Conservation (phyloP, 2,888 invertebrate species). For the Drosophila testacea region DNA sequence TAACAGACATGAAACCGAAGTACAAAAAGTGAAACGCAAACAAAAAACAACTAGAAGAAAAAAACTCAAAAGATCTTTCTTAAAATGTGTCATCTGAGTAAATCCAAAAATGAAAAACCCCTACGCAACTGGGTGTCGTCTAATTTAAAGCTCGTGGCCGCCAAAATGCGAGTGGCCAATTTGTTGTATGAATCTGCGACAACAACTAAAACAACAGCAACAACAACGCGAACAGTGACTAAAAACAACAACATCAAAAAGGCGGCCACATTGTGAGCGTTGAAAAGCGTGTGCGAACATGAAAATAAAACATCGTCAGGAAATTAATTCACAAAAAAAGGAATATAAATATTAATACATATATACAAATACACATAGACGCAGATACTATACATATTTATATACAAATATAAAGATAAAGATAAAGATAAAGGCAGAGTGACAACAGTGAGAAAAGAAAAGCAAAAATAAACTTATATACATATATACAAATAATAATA, state of each 20-base stretch:
- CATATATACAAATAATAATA: constrained; percentile 40
- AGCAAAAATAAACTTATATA: constrained; percentile 27
- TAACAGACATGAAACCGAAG: constrained; percentile 51
- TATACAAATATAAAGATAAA: constrained; percentile 4
- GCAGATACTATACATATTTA: constrained; percentile 8
- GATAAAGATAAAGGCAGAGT: constrained; percentile 13
- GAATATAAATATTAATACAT: constrained; percentile 35
- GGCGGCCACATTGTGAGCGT: constrained; percentile 50
- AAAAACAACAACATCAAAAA: constrained; percentile 60
- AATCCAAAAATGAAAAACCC: constrained; percentile 42
- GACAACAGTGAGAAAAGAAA: constrained; percentile 9
- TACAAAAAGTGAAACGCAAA: constrained; percentile 34
- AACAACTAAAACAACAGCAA: constrained; percentile 31
- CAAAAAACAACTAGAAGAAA: not conserved
- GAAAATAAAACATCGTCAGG: constrained; percentile 79
- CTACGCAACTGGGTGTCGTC: constrained; percentile 57
- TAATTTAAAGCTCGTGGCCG: constrained; percentile 70
- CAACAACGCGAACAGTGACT: constrained; percentile 28
- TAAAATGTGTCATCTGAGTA: constrained; percentile 48
- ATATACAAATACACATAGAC: constrained; percentile 15
- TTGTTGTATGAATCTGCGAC: constrained; percentile 52
- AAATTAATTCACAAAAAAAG: constrained; percentile 73
- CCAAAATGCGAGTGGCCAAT: constrained; percentile 73
- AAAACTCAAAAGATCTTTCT: constrained; percentile 10
- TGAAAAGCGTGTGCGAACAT: constrained; percentile 74